A percentile compares a stretch with the other conserved stretches of the same genome.
Conservation (phyloP, 2,113 vertebrate species). For the Melospiza georgiana region DNA sequence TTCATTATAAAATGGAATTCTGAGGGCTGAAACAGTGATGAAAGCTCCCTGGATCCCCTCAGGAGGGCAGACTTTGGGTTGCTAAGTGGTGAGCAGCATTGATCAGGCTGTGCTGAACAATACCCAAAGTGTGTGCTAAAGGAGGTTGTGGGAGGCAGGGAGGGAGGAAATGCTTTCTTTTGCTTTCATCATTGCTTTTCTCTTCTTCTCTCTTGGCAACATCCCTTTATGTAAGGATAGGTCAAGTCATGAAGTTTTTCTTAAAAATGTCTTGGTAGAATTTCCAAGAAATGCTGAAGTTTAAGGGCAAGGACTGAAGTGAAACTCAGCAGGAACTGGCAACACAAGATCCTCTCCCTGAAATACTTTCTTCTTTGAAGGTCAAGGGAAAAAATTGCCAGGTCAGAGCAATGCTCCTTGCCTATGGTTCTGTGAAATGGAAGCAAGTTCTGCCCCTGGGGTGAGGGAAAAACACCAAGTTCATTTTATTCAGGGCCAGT, state of each 20-base stretch:
- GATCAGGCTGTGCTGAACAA: neutral
- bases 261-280: neutral
- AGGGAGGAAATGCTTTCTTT: neutral
- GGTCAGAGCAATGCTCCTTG: neutral
- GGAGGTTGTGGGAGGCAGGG: neutral
- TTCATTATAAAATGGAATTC: neutral
- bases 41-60: neutral
- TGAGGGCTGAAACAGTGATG: neutral
- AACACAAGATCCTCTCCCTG: neutral
- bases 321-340: neutral
- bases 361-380: neutral
- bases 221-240: neutral
- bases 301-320: neutral
- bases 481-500: neutral
- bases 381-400: neutral
- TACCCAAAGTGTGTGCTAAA: fast-evolving
- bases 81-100: neutral
- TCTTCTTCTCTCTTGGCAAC: neutral
- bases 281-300: slow-evolving; percentile 3
- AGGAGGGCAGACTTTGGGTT: neutral
- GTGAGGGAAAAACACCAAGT: neutral
- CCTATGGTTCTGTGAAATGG: neutral
- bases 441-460: neutral
- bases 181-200: neutral
- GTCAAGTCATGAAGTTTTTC: neutral